Base-by-base conservation (phyloP, 2,113 vertebrate species). In the Dasypus novemcinctus region DNA sequence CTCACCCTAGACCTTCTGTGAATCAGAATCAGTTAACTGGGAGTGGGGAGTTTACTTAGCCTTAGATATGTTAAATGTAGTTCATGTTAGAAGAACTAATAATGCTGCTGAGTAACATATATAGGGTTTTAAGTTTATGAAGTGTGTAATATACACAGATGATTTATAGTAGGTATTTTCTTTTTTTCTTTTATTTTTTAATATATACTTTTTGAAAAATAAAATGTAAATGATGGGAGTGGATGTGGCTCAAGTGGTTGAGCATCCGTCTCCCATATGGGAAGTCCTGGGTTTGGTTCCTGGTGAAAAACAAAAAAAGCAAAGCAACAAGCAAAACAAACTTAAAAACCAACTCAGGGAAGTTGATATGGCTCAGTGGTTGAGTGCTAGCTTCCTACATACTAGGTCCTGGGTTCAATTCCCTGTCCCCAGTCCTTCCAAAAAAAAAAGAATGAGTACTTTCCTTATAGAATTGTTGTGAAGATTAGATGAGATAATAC, bases 71-170 rank as follows among this genome's bases (percentile, higher is more conserved):
- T 27, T 94, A 89, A 85, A 59, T 80, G 4, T 94, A 61, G 57
- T 79, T 84, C 54, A 38, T 83, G 33, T 85, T 71, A 36, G 57
- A 82, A 64, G 91, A 78, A 49, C 38, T 59, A 61, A 54, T 31
- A 72, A 33, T 96, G 63, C 31, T 89, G 38, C 38, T 74, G 31
- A 87, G 43, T 83, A 87, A 46, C 20, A 36, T 23, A 72, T 52
- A 63, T 2, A 84, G 7, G 18, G 21, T 75, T 93, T 91, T 95
- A 94, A 94, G 25, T 87, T 78, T 93, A 57, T 76, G 41, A 81
- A 83, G 49, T 21, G 36, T 64, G 15, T 78, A 64, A 71, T 87
- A 87, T 54, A 82, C 59, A 78, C 15, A 36, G 87, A 90, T 31
- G 49, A 5, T 15, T 89, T 79, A 66, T 43, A 52, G 11, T 92